Conservation (phyloP, 2,888 invertebrate genomes). For the Glaucopsyche alexis region DNA sequence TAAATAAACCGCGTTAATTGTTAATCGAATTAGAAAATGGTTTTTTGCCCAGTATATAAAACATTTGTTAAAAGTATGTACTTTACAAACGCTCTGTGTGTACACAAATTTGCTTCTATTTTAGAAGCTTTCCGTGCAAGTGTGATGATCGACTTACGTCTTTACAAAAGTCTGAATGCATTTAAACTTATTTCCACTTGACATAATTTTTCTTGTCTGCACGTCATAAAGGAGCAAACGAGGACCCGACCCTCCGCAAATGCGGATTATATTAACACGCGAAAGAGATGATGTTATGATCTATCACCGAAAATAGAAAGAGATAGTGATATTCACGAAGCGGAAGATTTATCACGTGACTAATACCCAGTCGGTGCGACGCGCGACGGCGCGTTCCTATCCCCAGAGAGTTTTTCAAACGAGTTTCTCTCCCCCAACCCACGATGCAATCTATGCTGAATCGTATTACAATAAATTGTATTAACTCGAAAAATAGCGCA, state of each 20-base stretch:
- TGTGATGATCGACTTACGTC: conserved; percentile 3
- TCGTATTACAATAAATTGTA: conserved; percentile 81
- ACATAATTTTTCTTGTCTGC: conserved; percentile 54
- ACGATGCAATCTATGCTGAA: conserved; percentile 80
- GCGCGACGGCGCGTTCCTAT: conserved; percentile 67
- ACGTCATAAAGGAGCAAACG: conserved; percentile 60
- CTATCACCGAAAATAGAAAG: conserved; percentile 55
- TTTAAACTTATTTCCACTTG: conserved; percentile 44
- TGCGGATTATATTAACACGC: conserved; percentile 62
- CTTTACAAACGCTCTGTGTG: neutral
- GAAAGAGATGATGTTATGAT: conserved; percentile 61
- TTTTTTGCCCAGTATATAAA: neutral
- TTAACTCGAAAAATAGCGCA: conserved; percentile 79
- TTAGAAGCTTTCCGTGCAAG: neutral
- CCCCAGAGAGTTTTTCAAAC: conserved; percentile 77
- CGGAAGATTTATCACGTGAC: conserved; percentile 78
- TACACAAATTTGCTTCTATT: neutral
- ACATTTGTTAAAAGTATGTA: neutral
- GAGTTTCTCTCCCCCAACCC: conserved; percentile 76
- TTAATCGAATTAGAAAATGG: conserved; percentile 2
- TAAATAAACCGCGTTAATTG: neutral
- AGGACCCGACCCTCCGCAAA: conserved; percentile 58
- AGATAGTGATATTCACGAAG: conserved; percentile 61
- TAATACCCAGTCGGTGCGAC: conserved; percentile 74
- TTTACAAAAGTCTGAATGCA: neutral